Evolutionary conservation across 2,797 vertebrate genomes (phyloP).

Genomic region (Ficedula albicollis): DNA sequence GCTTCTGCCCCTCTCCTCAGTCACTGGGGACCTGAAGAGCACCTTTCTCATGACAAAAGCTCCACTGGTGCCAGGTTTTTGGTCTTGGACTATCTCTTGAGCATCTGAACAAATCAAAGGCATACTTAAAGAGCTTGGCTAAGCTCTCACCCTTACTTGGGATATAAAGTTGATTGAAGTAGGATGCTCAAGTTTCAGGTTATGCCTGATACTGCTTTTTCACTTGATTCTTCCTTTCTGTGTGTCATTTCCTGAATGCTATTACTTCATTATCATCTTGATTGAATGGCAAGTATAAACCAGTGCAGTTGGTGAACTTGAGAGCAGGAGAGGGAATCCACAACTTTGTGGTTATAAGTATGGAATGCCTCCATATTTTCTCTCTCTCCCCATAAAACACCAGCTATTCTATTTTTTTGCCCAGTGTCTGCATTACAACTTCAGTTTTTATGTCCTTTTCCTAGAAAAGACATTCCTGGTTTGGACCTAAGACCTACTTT

Average conservation of each 20-base stretch:
- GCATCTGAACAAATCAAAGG: constrained; percentile 21
- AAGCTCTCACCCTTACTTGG: neutral
- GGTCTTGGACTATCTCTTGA: neutral
- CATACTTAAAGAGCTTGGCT: constrained; percentile 10
- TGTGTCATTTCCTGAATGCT: neutral
- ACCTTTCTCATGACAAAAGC: neutral
- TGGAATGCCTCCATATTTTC: neutral
- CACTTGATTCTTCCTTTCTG: neutral
- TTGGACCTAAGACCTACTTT: neutral
- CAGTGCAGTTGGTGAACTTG: neutral
- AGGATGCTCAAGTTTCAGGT: constrained; percentile 10
- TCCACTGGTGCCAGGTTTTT: neutral
- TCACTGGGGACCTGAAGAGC: neutral
- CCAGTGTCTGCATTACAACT: neutral
- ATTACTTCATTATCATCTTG: neutral
- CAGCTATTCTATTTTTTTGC: neutral
- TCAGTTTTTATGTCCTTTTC: neutral
- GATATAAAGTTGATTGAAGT: neutral
- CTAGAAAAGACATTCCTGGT: neutral
- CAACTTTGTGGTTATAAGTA: neutral
- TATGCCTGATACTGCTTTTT: neutral
- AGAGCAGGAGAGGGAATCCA: neutral
- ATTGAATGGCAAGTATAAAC: neutral
- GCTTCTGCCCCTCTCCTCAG: neutral
- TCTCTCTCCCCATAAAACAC: neutral